A percentile compares a stretch with the other conserved stretches of the same genome.
phyloP scores from a whole-genome alignment of 1,140 invertebrate genomes.

The Ericerus pela region DNA sequence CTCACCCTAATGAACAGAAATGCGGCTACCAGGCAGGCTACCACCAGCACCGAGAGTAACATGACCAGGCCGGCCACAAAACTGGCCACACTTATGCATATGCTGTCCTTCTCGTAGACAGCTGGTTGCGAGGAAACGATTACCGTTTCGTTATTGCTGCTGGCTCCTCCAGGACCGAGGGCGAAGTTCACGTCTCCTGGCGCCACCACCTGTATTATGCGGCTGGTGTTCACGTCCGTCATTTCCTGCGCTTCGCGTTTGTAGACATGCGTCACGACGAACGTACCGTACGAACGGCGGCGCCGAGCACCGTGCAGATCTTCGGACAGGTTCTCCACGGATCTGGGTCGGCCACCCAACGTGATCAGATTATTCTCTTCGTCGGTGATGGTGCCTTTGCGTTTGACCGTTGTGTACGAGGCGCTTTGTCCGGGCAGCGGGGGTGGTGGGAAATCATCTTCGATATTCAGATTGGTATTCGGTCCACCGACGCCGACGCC shows the following conservation, averaged over 20 bases:
- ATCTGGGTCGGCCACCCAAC: conserved; percentile 64
- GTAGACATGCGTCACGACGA: conserved; percentile 56
- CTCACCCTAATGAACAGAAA: conserved; percentile 80
- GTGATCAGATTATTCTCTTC: conserved; percentile 52
- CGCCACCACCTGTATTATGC: conserved; percentile 81
- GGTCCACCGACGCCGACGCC: conserved; percentile 21
- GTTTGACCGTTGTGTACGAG: conserved; percentile 64
- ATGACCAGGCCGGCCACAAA: conserved; percentile 83
- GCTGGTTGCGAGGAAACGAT: conserved; percentile 50
- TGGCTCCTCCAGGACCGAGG: conserved; percentile 43
- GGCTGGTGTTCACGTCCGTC: conserved; percentile 82
- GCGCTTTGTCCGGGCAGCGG: conserved; percentile 55
- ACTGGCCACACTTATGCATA: conserved; percentile 83
- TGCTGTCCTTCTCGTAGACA: conserved; percentile 59
- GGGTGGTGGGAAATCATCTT: conserved; percentile 54
- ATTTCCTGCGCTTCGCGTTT: conserved; percentile 77
- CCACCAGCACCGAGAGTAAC: conserved; percentile 69
- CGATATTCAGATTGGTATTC: conserved; percentile 9
- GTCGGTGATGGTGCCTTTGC: conserved; percentile 53
- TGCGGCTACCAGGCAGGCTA: conserved; percentile 78
- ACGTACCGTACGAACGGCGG: conserved; percentile 29
- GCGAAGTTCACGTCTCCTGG: conserved; percentile 88
- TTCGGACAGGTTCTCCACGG: conserved; percentile 50
- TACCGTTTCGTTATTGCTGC: conserved; percentile 53
- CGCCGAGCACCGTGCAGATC: conserved; percentile 50